Conservation (phyloP, 2,113 vertebrate genomes). For the Paratilapia polleni region DNA sequence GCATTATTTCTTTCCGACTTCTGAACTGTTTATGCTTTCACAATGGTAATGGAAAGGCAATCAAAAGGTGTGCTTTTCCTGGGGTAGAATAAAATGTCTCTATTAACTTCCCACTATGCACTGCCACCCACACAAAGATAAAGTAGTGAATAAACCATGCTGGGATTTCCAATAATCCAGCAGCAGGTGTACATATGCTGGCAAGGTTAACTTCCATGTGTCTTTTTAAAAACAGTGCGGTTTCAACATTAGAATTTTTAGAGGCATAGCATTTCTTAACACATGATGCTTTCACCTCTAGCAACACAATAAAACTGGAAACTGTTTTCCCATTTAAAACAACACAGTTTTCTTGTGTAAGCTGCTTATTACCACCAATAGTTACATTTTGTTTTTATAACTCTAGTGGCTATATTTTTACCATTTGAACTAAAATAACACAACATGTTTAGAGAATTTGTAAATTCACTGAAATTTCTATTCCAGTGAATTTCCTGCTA, state of each 20-base stretch:
- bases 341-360: background rate
- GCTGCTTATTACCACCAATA: background rate
- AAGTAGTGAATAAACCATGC: constrained; percentile 32
- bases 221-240: constrained; percentile 9
- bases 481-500: background rate
- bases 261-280: background rate
- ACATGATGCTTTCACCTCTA: background rate
- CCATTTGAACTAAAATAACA: background rate
- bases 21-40: constrained; percentile 17
- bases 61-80: constrained; percentile 39
- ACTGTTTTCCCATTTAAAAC: background rate
- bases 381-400: background rate
- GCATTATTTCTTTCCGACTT: background rate
- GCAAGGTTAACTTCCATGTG: background rate
- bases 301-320: background rate
- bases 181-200: constrained; percentile 31
- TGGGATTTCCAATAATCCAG: constrained; percentile 44
- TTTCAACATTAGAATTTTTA: constrained; percentile 10
- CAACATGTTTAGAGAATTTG: background rate
- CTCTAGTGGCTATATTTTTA: background rate
- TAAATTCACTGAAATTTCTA: background rate
- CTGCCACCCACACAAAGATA: constrained; percentile 40
- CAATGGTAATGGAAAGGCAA: constrained; percentile 17
- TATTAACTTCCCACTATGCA: constrained; percentile 59
- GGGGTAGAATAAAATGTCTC: constrained; percentile 36